Evolutionary conservation across 2,113 vertebrate genomes (phyloP).

Genomic region (Gavialis gangeticus): DNA sequence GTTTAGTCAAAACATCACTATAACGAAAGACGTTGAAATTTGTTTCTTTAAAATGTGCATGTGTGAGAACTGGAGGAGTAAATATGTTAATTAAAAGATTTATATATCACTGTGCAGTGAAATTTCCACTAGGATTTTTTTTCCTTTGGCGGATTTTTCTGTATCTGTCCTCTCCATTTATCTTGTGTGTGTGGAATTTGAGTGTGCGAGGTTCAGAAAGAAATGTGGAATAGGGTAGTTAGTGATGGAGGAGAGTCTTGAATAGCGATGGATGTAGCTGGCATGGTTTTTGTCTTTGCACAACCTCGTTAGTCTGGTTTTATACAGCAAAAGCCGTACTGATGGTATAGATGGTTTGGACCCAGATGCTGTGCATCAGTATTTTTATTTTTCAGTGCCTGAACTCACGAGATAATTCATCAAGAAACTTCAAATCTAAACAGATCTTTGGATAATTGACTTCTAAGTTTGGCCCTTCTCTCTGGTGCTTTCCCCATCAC

Average conservation of each 20-base stretch:
- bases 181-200: background rate
- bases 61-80: background rate
- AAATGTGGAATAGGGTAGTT: background rate
- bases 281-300: background rate
- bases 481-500: background rate
- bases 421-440: background rate
- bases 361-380: background rate
- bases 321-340: background rate
- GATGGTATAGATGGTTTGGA: background rate
- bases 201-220: background rate
- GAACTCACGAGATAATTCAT: background rate
- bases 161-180: background rate
- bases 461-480: background rate
- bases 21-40: background rate
- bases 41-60: background rate
- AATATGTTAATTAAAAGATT: background rate
- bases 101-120: background rate
- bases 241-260: background rate
- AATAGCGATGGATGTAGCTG: background rate
- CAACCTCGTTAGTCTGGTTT: background rate
- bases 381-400: background rate
- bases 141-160: background rate
- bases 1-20: background rate
- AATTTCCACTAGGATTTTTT: background rate
- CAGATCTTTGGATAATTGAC: background rate